These are phyloP conservation scores for Synergus japonicus DNA, from an alignment of 2,888 invertebrate genomes.

Conservation along the genomic window DNA sequence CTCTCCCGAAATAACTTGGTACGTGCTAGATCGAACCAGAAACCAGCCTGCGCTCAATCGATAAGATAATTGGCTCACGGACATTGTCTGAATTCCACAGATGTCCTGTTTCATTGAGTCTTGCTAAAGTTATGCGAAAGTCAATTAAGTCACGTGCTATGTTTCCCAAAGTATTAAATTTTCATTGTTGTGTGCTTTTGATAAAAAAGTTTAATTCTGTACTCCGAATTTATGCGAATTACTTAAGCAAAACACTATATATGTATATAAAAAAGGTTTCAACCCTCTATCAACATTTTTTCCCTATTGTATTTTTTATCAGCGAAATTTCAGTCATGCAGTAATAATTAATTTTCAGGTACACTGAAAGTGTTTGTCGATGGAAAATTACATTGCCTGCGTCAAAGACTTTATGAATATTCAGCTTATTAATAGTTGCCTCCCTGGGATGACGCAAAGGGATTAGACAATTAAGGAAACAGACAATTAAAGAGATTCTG, in stretches of 20 bases:
- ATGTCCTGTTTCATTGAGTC: slow-evolving; percentile 44
- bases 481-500: slow-evolving; percentile 43
- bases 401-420: slow-evolving; percentile 38
- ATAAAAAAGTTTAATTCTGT: neutral
- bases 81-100: slow-evolving; percentile 52
- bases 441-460: neutral
- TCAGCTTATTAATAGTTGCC: slow-evolving; percentile 17
- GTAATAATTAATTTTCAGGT: slow-evolving; percentile 9
- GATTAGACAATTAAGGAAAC: slow-evolving; percentile 22
- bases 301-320: too few relatives aligned
- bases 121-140: slow-evolving; percentile 42
- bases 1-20: neutral
- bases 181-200: neutral
- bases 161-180: neutral
- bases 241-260: neutral
- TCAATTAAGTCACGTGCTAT: slow-evolving; percentile 41
- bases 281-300: neutral
- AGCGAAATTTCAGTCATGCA: neutral
- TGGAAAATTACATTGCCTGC: slow-evolving; percentile 3
- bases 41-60: slow-evolving; percentile 2
- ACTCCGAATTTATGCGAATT: slow-evolving; percentile 18
- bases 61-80: slow-evolving; percentile 35
- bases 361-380: slow-evolving; percentile 13
- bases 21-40: neutral
- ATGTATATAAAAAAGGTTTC: neutral